phyloP scores from a whole-genome alignment of 2,797 vertebrate genomes.

The Brachyrhaphis roseni region DNA sequence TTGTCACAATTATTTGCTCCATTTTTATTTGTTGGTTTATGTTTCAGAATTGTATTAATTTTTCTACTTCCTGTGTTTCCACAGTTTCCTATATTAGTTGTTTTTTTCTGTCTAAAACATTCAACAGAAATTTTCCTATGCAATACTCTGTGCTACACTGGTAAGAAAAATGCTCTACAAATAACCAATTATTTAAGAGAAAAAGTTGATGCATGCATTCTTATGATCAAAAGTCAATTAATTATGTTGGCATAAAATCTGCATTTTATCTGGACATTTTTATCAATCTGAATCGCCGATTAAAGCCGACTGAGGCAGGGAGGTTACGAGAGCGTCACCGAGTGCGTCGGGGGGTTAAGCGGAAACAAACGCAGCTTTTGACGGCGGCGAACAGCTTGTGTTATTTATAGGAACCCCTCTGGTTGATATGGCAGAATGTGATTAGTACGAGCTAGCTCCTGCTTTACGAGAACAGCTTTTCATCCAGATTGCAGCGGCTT shows the following conservation, averaged over 20 bases:
- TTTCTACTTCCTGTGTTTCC: neutral
- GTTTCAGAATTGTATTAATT: neutral
- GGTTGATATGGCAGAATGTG: constrained; percentile 70
- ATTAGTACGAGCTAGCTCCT: constrained; percentile 60
- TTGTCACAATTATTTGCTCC: neutral
- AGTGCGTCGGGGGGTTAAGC: constrained; percentile 23
- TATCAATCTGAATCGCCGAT: neutral
- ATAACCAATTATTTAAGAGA: neutral
- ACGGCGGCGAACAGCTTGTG: constrained; percentile 46
- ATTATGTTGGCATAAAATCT: neutral
- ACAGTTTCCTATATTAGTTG: neutral
- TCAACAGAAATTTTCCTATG: neutral
- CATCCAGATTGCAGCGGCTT: constrained; percentile 60
- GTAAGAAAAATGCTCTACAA: neutral
- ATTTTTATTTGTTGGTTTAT: neutral
- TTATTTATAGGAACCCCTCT: constrained; percentile 72
- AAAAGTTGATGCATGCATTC: neutral
- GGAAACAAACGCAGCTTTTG: constrained; percentile 46
- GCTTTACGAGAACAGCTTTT: constrained; percentile 64
- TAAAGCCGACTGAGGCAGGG: neutral
- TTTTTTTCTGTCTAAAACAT: neutral
- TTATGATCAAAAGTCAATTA: neutral
- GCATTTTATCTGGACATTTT: neutral
- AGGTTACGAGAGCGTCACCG: neutral
- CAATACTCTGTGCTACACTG: neutral